phyloP scores from a whole-genome alignment of 2,888 invertebrate species.

The Cybosia mesomella region DNA sequence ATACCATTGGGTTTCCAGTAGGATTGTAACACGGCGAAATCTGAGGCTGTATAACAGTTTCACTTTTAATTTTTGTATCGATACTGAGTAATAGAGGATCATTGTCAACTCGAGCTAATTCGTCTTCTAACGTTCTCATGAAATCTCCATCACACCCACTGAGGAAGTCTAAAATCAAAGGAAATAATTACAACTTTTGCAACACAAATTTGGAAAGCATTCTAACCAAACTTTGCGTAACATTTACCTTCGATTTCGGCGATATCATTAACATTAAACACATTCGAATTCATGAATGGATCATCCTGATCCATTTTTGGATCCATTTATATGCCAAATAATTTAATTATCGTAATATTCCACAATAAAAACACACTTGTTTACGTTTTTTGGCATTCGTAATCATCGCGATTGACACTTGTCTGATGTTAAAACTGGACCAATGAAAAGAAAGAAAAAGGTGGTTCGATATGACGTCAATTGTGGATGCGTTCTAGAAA shows the following conservation, averaged over 20 bases:
- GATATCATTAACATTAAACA: conserved; percentile 89
- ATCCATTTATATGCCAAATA: conserved; percentile 26
- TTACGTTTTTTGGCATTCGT: conserved; percentile 71
- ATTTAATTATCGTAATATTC: conserved; percentile 30
- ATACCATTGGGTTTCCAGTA: conserved; percentile 76
- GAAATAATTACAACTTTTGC: conserved; percentile 35
- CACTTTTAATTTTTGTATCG: conserved; percentile 67
- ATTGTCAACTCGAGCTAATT: conserved; percentile 72
- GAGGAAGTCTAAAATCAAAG: conserved; percentile 86
- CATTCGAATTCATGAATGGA: conserved; percentile 81
- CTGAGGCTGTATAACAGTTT: conserved; percentile 66
- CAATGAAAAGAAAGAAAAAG: conserved; percentile 84
- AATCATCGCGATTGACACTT: conserved; percentile 67
- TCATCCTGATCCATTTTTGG: conserved; percentile 75
- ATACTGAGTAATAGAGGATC: conserved; percentile 68
- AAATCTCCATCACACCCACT: conserved; percentile 90
- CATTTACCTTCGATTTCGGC: conserved; percentile 90
- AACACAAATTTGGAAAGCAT: conserved; percentile 10
- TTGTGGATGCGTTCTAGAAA: conserved; percentile 26
- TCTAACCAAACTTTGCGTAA: conserved; percentile 17
- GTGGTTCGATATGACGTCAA: conserved; percentile 88
- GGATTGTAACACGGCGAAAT: conserved; percentile 68
- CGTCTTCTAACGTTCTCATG: conserved; percentile 84
- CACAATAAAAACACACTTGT: conserved; percentile 61
- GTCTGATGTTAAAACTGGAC: conserved; percentile 70